Conservation (phyloP, 2,888 invertebrate genomes). For the Chelonus formosanus region DNA sequence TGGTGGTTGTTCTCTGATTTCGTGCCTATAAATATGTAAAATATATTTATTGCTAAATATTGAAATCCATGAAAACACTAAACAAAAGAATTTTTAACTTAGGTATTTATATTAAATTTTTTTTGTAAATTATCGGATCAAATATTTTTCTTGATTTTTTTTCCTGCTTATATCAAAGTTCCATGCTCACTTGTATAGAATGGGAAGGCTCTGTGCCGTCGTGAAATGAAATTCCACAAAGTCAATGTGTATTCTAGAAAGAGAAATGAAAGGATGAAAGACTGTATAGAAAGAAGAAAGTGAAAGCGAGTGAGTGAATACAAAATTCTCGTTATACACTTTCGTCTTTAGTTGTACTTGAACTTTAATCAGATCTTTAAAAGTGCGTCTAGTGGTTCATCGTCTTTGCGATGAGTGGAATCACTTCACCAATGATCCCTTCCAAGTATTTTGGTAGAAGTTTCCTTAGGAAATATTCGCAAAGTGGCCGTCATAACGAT, state of each 20-base stretch:
- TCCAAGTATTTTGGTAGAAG: no score
- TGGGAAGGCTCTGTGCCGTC: slow-evolving; percentile 1
- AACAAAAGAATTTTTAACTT: no score
- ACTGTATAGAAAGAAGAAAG: neutral
- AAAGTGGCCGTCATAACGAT: no score
- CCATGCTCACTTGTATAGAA: slow-evolving; percentile 4
- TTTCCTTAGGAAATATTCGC: no score
- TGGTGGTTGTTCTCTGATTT: slow-evolving; percentile 10
- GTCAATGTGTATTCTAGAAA: slow-evolving; percentile 24
- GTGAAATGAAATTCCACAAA: slow-evolving; percentile 29
- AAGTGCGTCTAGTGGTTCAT: slow-evolving; percentile 10
- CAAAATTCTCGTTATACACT: slow-evolving; percentile 25
- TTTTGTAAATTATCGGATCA: slow-evolving; percentile 6
- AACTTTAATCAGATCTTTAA: slow-evolving; percentile 28
- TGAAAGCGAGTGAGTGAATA: neutral
- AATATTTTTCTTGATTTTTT: slow-evolving; percentile 5
- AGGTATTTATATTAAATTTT: neutral
- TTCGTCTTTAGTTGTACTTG: slow-evolving; percentile 8
- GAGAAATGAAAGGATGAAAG: slow-evolving; percentile 21
- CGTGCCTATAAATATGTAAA: neutral
- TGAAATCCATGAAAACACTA: no score
- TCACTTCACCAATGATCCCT: no score
- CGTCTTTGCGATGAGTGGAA: no score
- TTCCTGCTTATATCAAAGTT: neutral
- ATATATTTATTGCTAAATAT: no score